A percentile compares a stretch with the other conserved stretches of the same genome.
Evolutionary conservation across 2,888 invertebrate genomes (phyloP).

Genomic region (Furcula furcula): DNA sequence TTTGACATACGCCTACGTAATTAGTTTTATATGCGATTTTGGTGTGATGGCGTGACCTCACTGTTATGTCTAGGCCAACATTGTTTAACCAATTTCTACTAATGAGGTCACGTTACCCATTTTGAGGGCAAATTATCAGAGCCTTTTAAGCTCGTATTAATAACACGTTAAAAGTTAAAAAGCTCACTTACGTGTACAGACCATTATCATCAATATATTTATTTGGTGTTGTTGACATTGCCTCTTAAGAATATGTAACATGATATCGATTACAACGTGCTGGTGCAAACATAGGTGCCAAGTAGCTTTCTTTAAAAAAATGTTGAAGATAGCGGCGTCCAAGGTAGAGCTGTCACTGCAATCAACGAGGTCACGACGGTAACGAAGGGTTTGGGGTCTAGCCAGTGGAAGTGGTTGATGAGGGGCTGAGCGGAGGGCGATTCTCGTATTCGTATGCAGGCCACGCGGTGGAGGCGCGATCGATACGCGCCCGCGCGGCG

Average conservation of each 20-base stretch:
- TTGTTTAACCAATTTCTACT: conserved; percentile 48
- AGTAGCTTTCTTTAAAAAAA: too few species aligned
- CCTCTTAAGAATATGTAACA: too few species aligned
- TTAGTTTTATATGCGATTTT: conserved; percentile 3
- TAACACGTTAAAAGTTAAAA: too few species aligned
- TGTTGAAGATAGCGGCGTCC: conserved; percentile 4
- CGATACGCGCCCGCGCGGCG: conserved; percentile 80
- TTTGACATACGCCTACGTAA: conserved; percentile 2
- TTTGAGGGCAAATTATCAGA: conserved; percentile 49
- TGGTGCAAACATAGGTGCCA: too few species aligned
- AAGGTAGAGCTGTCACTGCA: conserved; percentile 47
- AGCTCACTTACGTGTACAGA: too few species aligned
- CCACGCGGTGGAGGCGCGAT: conserved; percentile 68
- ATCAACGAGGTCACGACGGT: conserved; percentile 60
- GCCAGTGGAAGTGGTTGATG: conserved; percentile 65
- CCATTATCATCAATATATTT: too few species aligned
- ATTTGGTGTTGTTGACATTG: too few species aligned
- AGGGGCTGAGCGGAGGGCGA: conserved; percentile 69
- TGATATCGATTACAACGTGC: too few species aligned
- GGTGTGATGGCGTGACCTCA: conserved; percentile 39
- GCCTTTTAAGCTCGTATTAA: too few species aligned
- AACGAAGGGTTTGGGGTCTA: conserved; percentile 62
- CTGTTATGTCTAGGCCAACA: conserved; percentile 47
- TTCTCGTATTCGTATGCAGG: conserved; percentile 79
- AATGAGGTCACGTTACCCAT: conserved; percentile 56